These are phyloP conservation scores for Sebastiscus albofasciatus DNA, from an alignment of 2,797 vertebrate genomes.

Conservation along the genomic window DNA sequence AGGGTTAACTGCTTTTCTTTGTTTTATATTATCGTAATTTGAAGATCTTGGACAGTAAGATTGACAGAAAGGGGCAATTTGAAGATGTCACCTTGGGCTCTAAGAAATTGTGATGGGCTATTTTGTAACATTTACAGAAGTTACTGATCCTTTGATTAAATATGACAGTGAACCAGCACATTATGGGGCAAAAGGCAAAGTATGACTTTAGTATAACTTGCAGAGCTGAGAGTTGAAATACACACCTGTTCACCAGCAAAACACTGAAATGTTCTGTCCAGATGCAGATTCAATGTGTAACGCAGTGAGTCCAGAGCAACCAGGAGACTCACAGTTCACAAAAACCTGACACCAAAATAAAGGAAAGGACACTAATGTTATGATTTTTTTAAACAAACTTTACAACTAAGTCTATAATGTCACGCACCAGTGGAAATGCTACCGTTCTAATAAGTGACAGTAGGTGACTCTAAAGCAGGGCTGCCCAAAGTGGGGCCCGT, in stretches of 20 bases:
- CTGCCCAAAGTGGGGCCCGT: too few relatives aligned
- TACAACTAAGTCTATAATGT: accelerated
- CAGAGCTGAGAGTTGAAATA: neutral
- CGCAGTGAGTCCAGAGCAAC: neutral
- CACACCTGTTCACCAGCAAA: conserved; percentile 10
- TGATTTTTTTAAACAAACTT: neutral
- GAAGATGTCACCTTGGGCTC: neutral
- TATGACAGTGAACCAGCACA: neutral
- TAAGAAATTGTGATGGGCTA: neutral
- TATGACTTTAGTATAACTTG: too few relatives aligned
- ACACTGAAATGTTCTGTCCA: neutral
- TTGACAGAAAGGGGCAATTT: neutral
- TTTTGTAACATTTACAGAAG: neutral
- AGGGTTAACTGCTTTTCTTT: neutral
- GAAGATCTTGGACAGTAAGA: neutral
- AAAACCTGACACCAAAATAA: conserved; percentile 2
- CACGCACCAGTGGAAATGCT: neutral
- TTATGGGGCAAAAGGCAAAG: neutral
- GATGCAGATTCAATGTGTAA: neutral
- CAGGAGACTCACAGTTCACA: neutral
- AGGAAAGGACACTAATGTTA: neutral
- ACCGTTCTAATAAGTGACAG: neutral
- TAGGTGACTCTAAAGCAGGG: neutral
- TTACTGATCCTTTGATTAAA: neutral
- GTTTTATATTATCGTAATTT: neutral